phyloP scores from a whole-genome alignment of 2,888 invertebrate genomes.

The Drosophila mercatorum region DNA sequence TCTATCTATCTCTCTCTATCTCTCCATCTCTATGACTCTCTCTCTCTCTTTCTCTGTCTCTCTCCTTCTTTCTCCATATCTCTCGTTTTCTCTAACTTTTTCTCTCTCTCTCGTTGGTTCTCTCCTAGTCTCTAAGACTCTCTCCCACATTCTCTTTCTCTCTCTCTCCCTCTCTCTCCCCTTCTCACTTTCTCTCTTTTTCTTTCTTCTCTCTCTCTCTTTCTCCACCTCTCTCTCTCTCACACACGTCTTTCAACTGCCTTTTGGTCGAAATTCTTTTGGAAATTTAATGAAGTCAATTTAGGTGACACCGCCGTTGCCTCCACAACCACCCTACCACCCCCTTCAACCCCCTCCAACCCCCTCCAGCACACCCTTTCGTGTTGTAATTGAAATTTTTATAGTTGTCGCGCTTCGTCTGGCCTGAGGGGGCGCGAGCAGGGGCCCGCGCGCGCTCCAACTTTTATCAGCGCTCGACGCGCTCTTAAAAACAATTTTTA shows the following conservation, averaged over 20 bases:
- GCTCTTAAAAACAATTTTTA: constrained; percentile 75
- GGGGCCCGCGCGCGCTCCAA: constrained; percentile 22
- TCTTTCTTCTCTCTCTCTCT: too few species aligned
- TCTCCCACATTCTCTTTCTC: too few species aligned
- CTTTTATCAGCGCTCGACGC: constrained; percentile 63
- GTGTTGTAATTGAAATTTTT: constrained; percentile 76
- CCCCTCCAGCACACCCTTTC: constrained; percentile 22
- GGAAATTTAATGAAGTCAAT: constrained; percentile 74
- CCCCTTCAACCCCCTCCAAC: not conserved
- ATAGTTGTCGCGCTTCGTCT: constrained; percentile 66
- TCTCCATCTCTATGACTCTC: too few species aligned
- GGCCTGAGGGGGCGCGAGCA: constrained; percentile 6
- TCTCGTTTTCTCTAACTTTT: too few species aligned
- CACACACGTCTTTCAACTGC: constrained; percentile 40
- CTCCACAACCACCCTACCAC: not conserved
- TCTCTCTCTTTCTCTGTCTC: too few species aligned
- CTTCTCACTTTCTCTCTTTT: not conserved
- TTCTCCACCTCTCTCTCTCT: not conserved
- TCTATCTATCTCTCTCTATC: too few species aligned
- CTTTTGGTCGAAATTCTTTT: constrained; percentile 48
- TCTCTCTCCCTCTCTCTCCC: too few species aligned
- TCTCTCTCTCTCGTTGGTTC: not conserved
- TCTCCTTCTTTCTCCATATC: too few species aligned
- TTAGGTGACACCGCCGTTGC: constrained; percentile 23
- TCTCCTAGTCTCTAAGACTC: too few species aligned